Conservation (phyloP, 2,888 invertebrate genomes). For the Lycia hirtaria region DNA sequence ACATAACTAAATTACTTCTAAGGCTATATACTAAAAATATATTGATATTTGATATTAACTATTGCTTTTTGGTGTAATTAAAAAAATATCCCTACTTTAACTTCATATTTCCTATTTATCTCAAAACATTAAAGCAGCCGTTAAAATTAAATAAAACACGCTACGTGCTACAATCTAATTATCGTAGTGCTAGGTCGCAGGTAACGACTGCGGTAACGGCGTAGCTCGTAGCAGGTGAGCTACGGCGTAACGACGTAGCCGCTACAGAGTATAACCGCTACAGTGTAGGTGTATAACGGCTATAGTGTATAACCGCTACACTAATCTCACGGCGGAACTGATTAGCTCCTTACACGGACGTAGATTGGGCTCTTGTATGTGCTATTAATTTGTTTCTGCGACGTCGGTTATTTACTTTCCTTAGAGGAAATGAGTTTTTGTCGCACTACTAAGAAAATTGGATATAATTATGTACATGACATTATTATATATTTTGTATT, state of each 20-base stretch:
- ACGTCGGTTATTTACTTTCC: background rate
- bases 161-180: slow-evolving; percentile 30
- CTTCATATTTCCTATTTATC: background rate
- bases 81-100: background rate
- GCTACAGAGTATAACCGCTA: slow-evolving; percentile 14
- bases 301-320: slow-evolving; percentile 18
- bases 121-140: background rate
- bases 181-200: slow-evolving; percentile 23
- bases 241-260: slow-evolving; percentile 23
- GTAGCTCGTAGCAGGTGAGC: slow-evolving; percentile 30
- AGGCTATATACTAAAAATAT: too few species aligned
- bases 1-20: too few species aligned
- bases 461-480: too few species aligned
- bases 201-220: slow-evolving; percentile 26
- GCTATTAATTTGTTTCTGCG: slow-evolving; percentile 29
- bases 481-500: too few species aligned
- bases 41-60: too few species aligned
- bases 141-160: slow-evolving; percentile 25
- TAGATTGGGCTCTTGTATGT: slow-evolving; percentile 8
- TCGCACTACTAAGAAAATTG: too few species aligned
- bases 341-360: slow-evolving; percentile 25
- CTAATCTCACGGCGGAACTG: slow-evolving; percentile 29
- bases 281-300: slow-evolving; percentile 23
- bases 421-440: background rate
- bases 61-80: too few species aligned